phyloP scores from a whole-genome alignment of 2,888 invertebrate species.

The Agriopis leucophaearia region DNA sequence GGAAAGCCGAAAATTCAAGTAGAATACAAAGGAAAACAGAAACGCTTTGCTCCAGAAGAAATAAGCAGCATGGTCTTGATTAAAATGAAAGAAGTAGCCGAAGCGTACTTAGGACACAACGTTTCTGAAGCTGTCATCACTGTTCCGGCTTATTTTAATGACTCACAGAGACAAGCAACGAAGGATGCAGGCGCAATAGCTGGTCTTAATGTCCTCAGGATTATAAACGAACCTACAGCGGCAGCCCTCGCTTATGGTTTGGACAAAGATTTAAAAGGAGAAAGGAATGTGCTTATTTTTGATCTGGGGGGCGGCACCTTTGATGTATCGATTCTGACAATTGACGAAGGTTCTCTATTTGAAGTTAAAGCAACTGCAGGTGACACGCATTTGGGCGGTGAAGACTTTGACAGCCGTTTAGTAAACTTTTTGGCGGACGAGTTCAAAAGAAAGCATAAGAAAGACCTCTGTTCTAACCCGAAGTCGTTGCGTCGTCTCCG shows the following conservation, averaged over 20 bases:
- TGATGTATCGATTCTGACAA: slow-evolving; percentile 93
- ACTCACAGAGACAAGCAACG: slow-evolving; percentile 91
- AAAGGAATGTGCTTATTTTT: slow-evolving; percentile 88
- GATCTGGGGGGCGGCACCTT: slow-evolving; percentile 90
- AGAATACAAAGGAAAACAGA: slow-evolving; percentile 87
- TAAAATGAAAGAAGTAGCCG: slow-evolving; percentile 88
- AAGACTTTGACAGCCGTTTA: slow-evolving; percentile 88
- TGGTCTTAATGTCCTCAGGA: slow-evolving; percentile 92
- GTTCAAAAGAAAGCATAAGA: slow-evolving; percentile 90
- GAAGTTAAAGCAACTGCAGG: slow-evolving; percentile 94
- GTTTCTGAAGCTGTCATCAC: slow-evolving; percentile 91
- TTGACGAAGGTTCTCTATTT: slow-evolving; percentile 91
- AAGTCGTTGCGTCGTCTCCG: slow-evolving; percentile 89
- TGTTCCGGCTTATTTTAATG: slow-evolving; percentile 93
- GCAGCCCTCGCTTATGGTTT: slow-evolving; percentile 91
- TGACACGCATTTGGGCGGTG: slow-evolving; percentile 94
- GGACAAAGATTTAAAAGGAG: slow-evolving; percentile 88
- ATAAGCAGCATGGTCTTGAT: slow-evolving; percentile 89
- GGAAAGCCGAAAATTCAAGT: slow-evolving; percentile 90
- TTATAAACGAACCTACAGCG: slow-evolving; percentile 93
- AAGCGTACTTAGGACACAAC: slow-evolving; percentile 89
- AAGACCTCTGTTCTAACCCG: slow-evolving; percentile 88
- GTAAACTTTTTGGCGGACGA: slow-evolving; percentile 89
- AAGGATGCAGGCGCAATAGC: slow-evolving; percentile 93
- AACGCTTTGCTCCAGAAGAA: slow-evolving; percentile 89